Conservation (phyloP, 2,113 vertebrate genomes). For the Cheilinus undulatus region DNA sequence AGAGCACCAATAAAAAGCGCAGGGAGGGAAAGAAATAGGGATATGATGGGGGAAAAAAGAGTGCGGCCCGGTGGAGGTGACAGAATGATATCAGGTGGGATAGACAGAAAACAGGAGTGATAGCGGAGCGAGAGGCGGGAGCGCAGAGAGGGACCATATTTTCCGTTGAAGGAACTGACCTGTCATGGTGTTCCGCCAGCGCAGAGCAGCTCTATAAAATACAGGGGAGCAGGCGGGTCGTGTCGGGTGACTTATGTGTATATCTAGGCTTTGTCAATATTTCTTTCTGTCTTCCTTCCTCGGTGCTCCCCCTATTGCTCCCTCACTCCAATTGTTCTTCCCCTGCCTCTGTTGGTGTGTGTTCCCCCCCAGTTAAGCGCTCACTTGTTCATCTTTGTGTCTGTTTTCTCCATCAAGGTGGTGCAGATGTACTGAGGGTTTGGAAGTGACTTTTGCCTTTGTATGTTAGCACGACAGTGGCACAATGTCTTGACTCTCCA, state of each 20-base stretch:
- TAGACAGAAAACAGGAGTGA: constrained; percentile 82
- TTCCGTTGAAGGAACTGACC: constrained; percentile 87
- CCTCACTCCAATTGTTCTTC: constrained; percentile 29
- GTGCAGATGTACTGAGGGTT: constrained; percentile 9
- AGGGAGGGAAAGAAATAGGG: constrained; percentile 59
- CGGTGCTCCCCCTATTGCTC: constrained; percentile 56
- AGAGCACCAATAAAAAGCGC: constrained; percentile 78
- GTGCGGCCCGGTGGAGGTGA: constrained; percentile 73
- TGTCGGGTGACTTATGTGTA: constrained; percentile 87
- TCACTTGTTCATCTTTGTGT: constrained; percentile 40
- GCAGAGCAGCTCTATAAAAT: constrained; percentile 86
- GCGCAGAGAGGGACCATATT: constrained; percentile 83
- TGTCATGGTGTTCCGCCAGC: constrained; percentile 87
- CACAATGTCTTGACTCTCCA: constrained; percentile 46
- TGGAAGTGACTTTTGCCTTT: constrained; percentile 21
- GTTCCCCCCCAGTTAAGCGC: constrained; percentile 35
- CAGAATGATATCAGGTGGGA: constrained; percentile 86
- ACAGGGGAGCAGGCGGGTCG: constrained; percentile 79
- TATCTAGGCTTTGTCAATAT: constrained; percentile 88
- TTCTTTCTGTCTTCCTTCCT: constrained; percentile 84
- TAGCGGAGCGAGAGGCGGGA: constrained; percentile 68
- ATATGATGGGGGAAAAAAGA: constrained; percentile 72
- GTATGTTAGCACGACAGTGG: constrained; percentile 20
- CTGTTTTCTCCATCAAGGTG: constrained; percentile 10
- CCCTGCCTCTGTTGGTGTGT: background rate